phyloP scores from a whole-genome alignment of 2,113 vertebrate species.

The Mobula hypostoma region DNA sequence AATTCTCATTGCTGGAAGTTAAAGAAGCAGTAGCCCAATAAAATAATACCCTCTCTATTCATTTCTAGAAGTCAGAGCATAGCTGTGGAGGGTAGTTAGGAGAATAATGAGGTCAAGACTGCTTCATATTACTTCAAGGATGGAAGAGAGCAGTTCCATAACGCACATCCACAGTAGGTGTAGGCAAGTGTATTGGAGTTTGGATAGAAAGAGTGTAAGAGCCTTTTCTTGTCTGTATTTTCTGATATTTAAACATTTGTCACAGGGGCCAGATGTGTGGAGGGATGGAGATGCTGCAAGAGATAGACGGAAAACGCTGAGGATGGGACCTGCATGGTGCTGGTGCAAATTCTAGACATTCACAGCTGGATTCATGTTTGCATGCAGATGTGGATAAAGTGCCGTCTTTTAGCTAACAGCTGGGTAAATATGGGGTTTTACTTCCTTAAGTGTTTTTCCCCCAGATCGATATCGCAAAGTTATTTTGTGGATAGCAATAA shows the following conservation, averaged over 20 bases:
- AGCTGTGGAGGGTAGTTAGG: no score
- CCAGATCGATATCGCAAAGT: background rate
- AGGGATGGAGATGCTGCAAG: background rate
- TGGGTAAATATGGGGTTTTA: background rate
- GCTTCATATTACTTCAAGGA: no score
- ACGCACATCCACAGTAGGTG: background rate
- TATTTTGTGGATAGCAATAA: background rate
- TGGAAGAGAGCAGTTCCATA: no score
- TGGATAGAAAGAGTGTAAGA: background rate
- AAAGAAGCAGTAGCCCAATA: background rate
- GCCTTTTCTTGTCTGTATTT: background rate
- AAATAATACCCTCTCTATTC: background rate
- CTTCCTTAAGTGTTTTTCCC: background rate
- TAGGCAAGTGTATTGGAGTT: background rate
- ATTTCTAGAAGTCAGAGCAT: no score
- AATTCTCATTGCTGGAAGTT: background rate
- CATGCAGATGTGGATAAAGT: background rate
- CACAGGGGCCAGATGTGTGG: background rate
- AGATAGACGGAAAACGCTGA: background rate
- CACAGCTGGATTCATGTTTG: background rate
- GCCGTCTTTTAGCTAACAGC: background rate
- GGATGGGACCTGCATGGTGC: background rate
- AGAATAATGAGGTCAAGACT: no score
- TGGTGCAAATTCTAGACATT: background rate
- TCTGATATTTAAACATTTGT: background rate